phyloP scores from a whole-genome alignment of 1,140 invertebrate genomes.

The Drosophila asahinai region DNA sequence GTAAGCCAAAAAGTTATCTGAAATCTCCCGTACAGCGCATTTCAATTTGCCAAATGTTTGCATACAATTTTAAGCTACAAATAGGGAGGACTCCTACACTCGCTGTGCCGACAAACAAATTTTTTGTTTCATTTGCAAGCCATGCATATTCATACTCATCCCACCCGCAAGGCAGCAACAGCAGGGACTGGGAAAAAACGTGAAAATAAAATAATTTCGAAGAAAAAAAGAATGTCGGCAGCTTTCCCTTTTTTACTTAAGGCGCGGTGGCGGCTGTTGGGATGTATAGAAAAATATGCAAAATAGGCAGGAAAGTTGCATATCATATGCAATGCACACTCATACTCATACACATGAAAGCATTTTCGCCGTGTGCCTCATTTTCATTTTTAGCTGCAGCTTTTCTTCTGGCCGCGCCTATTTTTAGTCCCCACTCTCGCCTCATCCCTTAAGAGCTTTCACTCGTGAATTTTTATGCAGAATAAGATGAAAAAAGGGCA shows the following conservation, averaged over 20 bases:
- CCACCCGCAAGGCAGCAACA: not conserved
- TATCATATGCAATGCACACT: slow-evolving; percentile 41
- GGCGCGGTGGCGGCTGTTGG: slow-evolving; percentile 7
- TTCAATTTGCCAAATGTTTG: slow-evolving; percentile 44
- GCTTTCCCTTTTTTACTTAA: slow-evolving; percentile 56
- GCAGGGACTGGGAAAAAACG: slow-evolving; percentile 5
- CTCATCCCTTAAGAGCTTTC: slow-evolving; percentile 49
- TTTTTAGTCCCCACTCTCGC: slow-evolving; percentile 44
- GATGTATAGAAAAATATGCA: slow-evolving; percentile 60
- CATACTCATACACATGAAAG: slow-evolving; percentile 45
- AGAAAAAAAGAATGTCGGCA: slow-evolving; percentile 41
- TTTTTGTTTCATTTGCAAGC: slow-evolving; percentile 49
- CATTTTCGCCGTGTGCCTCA: slow-evolving; percentile 32
- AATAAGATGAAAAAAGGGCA: not conserved
- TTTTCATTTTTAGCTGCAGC: slow-evolving; percentile 55
- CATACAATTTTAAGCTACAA: slow-evolving; percentile 32
- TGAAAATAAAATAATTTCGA: slow-evolving; percentile 67
- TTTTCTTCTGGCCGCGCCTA: slow-evolving; percentile 40
- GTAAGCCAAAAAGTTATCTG: not conserved
- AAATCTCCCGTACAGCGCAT: not conserved
- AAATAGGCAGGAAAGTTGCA: slow-evolving; percentile 71
- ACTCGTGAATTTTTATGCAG: slow-evolving; percentile 57
- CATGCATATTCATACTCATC: slow-evolving; percentile 34
- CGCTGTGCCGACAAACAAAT: not conserved
- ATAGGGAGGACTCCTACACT: slow-evolving; percentile 8